These are phyloP conservation scores for Eupithecia centaureata DNA, from an alignment of 2,888 invertebrate species.

Conservation along the genomic window DNA sequence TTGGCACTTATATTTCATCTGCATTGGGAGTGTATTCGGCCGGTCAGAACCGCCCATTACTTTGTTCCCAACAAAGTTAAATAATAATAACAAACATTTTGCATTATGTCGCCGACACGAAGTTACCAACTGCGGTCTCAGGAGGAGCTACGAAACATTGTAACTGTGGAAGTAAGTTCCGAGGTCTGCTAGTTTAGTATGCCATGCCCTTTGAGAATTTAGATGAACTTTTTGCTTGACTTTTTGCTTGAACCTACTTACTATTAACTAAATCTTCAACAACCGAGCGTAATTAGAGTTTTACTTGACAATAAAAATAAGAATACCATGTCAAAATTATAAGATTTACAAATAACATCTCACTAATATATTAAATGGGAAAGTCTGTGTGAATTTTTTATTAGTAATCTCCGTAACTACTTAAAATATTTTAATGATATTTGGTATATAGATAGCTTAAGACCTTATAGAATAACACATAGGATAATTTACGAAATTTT, in stretches of 20 bases:
- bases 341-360: too few species aligned
- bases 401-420: too few species aligned
- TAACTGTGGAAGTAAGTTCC: conserved; percentile 28
- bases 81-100: conserved; percentile 57
- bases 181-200: conserved; percentile 15
- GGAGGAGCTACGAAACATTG: conserved; percentile 47
- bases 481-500: too few species aligned
- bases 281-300: not conserved
- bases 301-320: not conserved
- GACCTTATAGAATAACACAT: too few species aligned
- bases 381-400: too few species aligned
- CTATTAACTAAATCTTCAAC: not conserved
- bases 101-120: conserved; percentile 49
- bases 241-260: not conserved
- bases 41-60: conserved; percentile 42
- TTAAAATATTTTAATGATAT: too few species aligned
- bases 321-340: not conserved
- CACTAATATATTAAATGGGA: too few species aligned
- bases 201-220: conserved; percentile 8
- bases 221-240: conserved; percentile 4
- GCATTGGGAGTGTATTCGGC: conserved; percentile 45
- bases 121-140: conserved; percentile 48
- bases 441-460: too few species aligned
- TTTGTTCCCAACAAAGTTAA: conserved; percentile 54
- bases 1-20: conserved; percentile 17